phyloP scores from a whole-genome alignment of 2,113 vertebrate genomes.

The Poecilia latipinna region DNA sequence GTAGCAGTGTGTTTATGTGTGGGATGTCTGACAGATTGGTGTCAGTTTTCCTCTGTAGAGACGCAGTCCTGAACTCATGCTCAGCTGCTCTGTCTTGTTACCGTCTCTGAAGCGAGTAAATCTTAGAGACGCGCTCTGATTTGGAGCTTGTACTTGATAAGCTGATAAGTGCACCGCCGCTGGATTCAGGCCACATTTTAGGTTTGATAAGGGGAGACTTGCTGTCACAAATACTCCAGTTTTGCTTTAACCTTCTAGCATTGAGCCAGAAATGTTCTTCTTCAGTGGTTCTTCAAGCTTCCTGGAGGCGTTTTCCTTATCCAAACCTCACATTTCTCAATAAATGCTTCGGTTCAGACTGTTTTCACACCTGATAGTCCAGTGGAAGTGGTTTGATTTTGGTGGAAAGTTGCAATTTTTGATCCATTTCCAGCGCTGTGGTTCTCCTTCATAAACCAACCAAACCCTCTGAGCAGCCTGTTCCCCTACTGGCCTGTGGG shows the following conservation, averaged over 20 bases:
- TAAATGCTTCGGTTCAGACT: no score
- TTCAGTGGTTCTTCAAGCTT: background rate
- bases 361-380: no score
- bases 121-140: conserved; percentile 12
- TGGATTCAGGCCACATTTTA: background rate
- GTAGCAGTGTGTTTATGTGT: conserved; percentile 12
- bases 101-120: conserved; percentile 21
- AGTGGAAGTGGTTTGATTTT: no score
- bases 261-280: background rate
- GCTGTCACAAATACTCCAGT: background rate
- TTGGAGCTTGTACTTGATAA: conserved; percentile 9
- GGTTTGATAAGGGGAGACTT: background rate
- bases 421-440: no score
- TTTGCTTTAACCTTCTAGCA: background rate
- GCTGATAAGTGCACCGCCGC: background rate
- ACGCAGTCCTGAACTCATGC: conserved; percentile 33
- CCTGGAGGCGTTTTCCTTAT: background rate
- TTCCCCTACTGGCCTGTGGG: no score
- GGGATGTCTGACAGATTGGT: conserved; percentile 68
- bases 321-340: no score
- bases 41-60: conserved; percentile 62
- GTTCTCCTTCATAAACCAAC: no score
- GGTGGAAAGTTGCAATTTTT: no score
- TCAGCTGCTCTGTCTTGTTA: conserved; percentile 40
- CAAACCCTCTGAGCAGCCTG: no score